Evolutionary conservation across 2,113 vertebrate species (phyloP).

Genomic region (Anguilla japonica): DNA sequence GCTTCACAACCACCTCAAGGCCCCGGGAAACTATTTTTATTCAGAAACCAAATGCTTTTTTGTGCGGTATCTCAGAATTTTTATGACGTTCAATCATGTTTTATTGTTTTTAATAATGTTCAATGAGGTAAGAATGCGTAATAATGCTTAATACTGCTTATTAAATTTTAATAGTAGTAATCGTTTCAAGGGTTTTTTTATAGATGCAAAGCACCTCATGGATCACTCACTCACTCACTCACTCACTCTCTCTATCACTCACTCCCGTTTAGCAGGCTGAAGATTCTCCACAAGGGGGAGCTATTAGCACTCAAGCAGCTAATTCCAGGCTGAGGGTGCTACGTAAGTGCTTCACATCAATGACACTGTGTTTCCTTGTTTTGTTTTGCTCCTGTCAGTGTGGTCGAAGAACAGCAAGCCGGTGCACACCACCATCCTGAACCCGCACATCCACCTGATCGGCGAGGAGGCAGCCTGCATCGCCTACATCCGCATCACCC

Average conservation of each 20-base stretch:
- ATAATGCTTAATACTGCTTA: not conserved
- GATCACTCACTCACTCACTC: too few relatives aligned
- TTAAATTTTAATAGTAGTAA: not conserved
- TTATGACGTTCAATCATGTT: not conserved
- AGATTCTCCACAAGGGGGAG: too few relatives aligned
- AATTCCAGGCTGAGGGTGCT: too few relatives aligned
- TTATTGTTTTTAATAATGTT: not conserved
- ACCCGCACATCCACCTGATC: slow-evolving; percentile 97
- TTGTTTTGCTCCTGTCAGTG: slow-evolving; percentile 65
- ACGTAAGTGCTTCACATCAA: too few relatives aligned
- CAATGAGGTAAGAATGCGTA: not conserved
- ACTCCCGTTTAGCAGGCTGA: too few relatives aligned
- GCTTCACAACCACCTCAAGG: not conserved
- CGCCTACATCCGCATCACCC: slow-evolving; percentile 94
- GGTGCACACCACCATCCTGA: slow-evolving; percentile 96
- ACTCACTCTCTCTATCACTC: too few relatives aligned
- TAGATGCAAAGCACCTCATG: not conserved
- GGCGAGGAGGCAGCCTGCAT: slow-evolving; percentile 97
- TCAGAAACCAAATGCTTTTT: not conserved
- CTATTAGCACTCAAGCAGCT: too few relatives aligned
- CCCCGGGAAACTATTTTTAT: not conserved
- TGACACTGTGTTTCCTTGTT: not conserved
- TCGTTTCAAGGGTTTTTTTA: too few relatives aligned
- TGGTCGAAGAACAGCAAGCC: slow-evolving; percentile 99
- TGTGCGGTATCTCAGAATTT: not conserved